phyloP scores from a whole-genome alignment of 2,113 vertebrate genomes.

The Scalopus aquaticus region DNA sequence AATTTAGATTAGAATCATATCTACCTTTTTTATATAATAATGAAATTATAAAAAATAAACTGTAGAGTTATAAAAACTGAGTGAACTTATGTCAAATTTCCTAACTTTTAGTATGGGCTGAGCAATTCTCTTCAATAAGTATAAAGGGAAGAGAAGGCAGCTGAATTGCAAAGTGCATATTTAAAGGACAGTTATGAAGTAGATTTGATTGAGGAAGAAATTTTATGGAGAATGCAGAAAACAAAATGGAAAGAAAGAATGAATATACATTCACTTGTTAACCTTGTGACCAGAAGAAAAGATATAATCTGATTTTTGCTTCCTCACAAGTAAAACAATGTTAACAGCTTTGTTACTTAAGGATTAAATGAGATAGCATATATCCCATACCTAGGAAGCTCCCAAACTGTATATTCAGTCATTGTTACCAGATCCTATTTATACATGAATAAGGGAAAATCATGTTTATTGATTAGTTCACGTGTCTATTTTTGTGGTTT shows the following conservation, averaged over 20 bases:
- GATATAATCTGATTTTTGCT: background rate
- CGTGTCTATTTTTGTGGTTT: background rate
- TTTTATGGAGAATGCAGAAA: background rate
- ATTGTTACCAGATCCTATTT: background rate
- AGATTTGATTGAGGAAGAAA: background rate
- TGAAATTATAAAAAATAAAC: background rate
- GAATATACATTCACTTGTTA: background rate
- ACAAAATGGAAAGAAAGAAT: background rate
- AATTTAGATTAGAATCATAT: background rate
- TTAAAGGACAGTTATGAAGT: background rate
- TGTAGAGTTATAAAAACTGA: background rate
- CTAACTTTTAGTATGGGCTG: background rate
- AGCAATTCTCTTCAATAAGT: background rate
- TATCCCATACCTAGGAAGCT: background rate
- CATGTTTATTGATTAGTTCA: background rate
- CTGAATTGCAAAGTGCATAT: background rate
- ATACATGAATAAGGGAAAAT: background rate
- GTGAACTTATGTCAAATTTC: background rate
- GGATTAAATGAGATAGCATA: background rate
- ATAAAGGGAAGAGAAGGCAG: background rate
- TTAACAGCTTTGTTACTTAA: background rate
- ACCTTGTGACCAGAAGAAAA: background rate
- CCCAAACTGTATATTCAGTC: background rate
- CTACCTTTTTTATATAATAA: background rate
- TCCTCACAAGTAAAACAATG: background rate